These are phyloP conservation scores for Morone saxatilis DNA, from an alignment of 2,113 vertebrate species.

Conservation along the genomic window DNA sequence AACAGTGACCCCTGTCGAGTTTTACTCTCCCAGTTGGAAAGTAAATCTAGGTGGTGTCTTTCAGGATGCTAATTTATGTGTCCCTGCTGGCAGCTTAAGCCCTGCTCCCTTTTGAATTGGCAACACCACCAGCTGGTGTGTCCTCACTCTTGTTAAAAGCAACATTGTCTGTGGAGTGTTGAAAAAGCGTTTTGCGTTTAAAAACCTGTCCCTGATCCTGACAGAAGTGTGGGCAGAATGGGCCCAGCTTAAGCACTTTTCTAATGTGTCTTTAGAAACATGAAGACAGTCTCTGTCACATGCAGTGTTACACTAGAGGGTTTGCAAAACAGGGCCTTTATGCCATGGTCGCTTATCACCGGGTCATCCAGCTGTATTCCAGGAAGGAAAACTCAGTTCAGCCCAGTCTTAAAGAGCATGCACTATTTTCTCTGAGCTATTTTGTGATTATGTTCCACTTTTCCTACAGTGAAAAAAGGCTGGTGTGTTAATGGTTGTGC, in stretches of 20 bases:
- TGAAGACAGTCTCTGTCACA: conserved; percentile 69
- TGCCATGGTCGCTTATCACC: conserved; percentile 43
- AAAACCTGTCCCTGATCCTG: conserved; percentile 64
- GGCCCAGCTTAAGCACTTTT: conserved; percentile 39
- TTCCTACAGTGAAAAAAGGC: conserved; percentile 15
- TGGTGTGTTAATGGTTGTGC: not conserved
- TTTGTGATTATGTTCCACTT: conserved; percentile 36
- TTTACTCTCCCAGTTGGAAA: conserved; percentile 65
- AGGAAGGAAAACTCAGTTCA: conserved; percentile 25
- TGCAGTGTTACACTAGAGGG: conserved; percentile 51
- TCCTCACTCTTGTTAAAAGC: conserved; percentile 69
- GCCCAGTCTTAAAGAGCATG: conserved; percentile 3
- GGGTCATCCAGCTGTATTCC: conserved; percentile 40
- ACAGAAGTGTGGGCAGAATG: conserved; percentile 57
- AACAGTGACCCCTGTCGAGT: conserved; percentile 75
- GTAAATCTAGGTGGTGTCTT: conserved; percentile 75
- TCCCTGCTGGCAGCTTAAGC: conserved; percentile 76
- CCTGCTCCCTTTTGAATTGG: conserved; percentile 71
- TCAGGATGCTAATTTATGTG: conserved; percentile 80
- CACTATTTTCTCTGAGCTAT: conserved; percentile 34
- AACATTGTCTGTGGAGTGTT: conserved; percentile 66
- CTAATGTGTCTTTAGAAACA: conserved; percentile 53
- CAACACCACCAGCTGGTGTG: conserved; percentile 75
- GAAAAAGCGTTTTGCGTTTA: conserved; percentile 51
- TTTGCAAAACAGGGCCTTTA: conserved; percentile 47